phyloP scores from a whole-genome alignment of 2,113 vertebrate genomes.

The Recurvirostra avosetta region DNA sequence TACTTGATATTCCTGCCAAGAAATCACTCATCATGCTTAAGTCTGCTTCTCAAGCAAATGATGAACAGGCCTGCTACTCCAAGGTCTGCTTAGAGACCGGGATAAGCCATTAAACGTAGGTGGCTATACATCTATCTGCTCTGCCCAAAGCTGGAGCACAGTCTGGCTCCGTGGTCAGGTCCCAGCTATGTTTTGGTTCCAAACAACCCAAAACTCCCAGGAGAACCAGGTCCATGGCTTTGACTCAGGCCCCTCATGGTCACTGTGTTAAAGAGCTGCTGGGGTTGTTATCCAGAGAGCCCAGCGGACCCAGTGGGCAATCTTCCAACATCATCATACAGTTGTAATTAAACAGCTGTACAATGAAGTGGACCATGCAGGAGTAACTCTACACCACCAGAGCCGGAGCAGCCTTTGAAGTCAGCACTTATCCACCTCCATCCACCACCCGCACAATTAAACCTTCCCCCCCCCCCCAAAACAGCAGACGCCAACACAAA shows the following conservation, averaged over 20 bases:
- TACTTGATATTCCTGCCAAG: background rate
- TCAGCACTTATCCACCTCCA: background rate
- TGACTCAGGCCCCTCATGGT: background rate
- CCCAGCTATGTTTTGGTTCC: background rate
- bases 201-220: background rate
- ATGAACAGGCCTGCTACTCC: background rate
- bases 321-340: background rate
- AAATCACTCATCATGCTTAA: background rate
- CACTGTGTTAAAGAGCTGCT: rapidly evolving
- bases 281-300: background rate
- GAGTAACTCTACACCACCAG: background rate
- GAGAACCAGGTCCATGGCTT: background rate
- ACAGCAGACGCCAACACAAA: background rate
- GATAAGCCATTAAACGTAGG: background rate
- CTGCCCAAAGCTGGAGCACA: background rate
- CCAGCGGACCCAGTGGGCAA: background rate
- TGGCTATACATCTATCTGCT: background rate
- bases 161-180: rapidly evolving
- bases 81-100: background rate
- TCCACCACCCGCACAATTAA: background rate
- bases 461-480: background rate
- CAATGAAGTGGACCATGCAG: background rate
- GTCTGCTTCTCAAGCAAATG: background rate
- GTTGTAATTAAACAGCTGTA: background rate
- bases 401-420: background rate